Base-by-base conservation (phyloP, 2,797 vertebrate genomes). In the Gallirallus australis region DNA sequence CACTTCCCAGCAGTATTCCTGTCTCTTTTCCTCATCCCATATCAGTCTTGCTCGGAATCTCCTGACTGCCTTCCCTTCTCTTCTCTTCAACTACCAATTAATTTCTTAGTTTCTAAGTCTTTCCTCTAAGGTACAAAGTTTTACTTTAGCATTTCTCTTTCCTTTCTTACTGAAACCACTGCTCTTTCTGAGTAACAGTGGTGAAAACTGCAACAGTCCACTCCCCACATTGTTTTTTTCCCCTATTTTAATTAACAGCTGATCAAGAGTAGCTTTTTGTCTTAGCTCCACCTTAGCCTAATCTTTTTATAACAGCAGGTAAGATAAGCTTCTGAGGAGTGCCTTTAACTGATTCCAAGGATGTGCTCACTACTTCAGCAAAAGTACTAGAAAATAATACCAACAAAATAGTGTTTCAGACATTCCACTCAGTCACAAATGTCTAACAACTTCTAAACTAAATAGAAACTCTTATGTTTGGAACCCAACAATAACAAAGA, bases 211-310 rank as follows among this genome's bases (percentile, higher is more conserved):
- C 31, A 68, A 20, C 0, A 66, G 19, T 23, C 8, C 28, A 31
- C 25, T 56, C 11, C 19, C 9, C 35, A 50, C 0, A 0, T 0
- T 6, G n/a, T 23, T 5, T 68, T 45, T 56, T 33, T 60, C n/a
- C 13, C 37, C 19, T 52, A 7, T 87, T 86, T 84, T 61, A 77
- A 76, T 28, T 9, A 47, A 59, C 8, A 85, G 31, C 10, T 59
- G 6, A 12, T 31, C 12, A 72, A 77, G 63, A 85, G 9, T 20
- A 63, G 12, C 27, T 71, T 54, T 56, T 10, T 53, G 20, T 37
- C 47, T 61, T 79, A 47, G 47, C 25, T 82, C 23, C n/a, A 78
- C 27, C 28, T n/a, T 23, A 79, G n/a, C 13, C 14, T 68, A 2
- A 53, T 59, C 35, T 48, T 82, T 83, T 42, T 59, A 6, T 11